A percentile compares a stretch with the other conserved stretches of the same genome.
Conservation (phyloP, 2,113 vertebrate species). For the Pagrus major region DNA sequence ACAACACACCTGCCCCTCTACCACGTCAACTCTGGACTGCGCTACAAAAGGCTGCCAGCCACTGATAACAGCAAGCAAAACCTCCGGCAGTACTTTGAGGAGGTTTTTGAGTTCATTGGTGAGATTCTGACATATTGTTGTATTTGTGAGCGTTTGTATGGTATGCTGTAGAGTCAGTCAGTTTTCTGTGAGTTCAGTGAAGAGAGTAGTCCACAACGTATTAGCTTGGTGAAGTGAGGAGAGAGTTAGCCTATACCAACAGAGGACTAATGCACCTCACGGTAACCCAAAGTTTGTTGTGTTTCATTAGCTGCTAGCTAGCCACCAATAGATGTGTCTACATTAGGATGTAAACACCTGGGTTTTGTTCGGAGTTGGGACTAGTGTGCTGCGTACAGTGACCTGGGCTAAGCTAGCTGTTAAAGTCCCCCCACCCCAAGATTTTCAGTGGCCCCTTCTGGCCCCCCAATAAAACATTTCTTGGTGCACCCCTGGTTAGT, state of each 20-base stretch:
- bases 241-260: too few relatives aligned
- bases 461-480: too few relatives aligned
- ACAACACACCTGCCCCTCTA: constrained; percentile 90
- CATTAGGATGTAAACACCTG: too few relatives aligned
- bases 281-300: too few relatives aligned
- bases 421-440: too few relatives aligned
- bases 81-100: constrained; percentile 90
- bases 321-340: neutral
- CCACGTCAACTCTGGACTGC: constrained; percentile 84
- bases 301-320: neutral
- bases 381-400: neutral
- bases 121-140: constrained; percentile 44
- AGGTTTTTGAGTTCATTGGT: constrained; percentile 91
- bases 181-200: too few relatives aligned
- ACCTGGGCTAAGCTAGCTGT: neutral
- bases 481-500: too few relatives aligned
- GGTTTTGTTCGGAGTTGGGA: neutral
- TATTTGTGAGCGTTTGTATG: neutral
- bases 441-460: too few relatives aligned
- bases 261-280: too few relatives aligned
- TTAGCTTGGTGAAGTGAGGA: too few relatives aligned
- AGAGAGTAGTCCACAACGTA: neutral
- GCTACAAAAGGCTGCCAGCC: constrained; percentile 89
- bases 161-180: neutral
- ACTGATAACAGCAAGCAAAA: constrained; percentile 91